Conservation (phyloP, 2,113 vertebrate genomes). For the Rhagologus leucostigma region DNA sequence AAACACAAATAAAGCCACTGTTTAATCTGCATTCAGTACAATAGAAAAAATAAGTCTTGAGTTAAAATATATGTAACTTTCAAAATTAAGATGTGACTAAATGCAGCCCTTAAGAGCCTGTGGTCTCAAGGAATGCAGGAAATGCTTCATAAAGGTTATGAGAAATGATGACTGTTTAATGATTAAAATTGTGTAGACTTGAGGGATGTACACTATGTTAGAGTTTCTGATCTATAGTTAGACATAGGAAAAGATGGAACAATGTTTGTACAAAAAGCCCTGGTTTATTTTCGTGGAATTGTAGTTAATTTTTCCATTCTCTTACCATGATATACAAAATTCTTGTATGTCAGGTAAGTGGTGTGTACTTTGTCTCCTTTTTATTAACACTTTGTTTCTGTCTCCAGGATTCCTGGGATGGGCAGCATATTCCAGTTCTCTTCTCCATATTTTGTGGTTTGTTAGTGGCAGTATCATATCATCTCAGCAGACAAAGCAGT, state of each 20-base stretch:
- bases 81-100: neutral
- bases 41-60: neutral
- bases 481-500: constrained; percentile 96
- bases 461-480: constrained; percentile 94
- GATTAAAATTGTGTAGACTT: neutral
- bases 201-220: neutral
- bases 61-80: neutral
- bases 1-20: neutral
- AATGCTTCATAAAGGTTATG: neutral
- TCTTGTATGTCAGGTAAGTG: neutral
- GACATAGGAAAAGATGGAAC: neutral
- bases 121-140: neutral
- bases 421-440: constrained; percentile 95
- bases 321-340: neutral
- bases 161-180: neutral
- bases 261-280: neutral
- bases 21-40: neutral
- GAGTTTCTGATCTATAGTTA: neutral
- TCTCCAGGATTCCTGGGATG: constrained; percentile 93
- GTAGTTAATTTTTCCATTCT: neutral
- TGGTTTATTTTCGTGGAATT: neutral
- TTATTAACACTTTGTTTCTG: neutral
- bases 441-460: constrained; percentile 98
- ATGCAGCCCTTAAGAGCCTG: neutral
- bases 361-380: neutral